A percentile compares a stretch with the other conserved stretches of the same genome.
Evolutionary conservation across 2,888 invertebrate genomes (phyloP).

Genomic region (Achlya flavicornis): DNA sequence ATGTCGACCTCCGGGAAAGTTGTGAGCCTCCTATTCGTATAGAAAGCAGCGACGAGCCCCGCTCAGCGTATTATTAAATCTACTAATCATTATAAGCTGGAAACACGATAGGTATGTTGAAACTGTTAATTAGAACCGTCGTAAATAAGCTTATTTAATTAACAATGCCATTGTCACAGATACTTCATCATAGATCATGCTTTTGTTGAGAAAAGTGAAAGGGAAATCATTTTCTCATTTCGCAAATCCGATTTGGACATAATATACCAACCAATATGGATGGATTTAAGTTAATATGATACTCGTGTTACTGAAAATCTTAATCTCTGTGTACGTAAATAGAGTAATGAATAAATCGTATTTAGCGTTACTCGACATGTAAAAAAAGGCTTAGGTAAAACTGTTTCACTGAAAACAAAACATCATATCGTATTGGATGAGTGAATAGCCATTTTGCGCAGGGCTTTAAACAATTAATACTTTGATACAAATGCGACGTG

Average conservation of each 20-base stretch:
- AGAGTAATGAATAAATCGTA: not conserved
- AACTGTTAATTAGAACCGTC: conserved; percentile 2
- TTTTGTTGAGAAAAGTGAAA: not conserved
- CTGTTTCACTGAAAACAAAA: conserved; percentile 5
- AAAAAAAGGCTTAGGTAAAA: not conserved
- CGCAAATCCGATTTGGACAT: not conserved
- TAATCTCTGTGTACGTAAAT: not conserved
- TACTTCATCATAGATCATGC: not conserved
- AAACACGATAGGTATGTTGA: conserved; percentile 37
- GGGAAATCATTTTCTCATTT: not conserved
- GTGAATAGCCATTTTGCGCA: not conserved
- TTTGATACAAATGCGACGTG: conserved; percentile 4
- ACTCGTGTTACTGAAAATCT: not conserved
- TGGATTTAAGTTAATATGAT: not conserved
- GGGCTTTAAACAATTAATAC: conserved; percentile 4
- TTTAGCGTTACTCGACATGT: not conserved
- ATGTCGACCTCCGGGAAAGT: conserved; percentile 60
- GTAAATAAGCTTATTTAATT: conserved; percentile 7
- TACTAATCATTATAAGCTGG: conserved; percentile 51
- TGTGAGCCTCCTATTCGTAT: conserved; percentile 35
- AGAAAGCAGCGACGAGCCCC: conserved; percentile 26
- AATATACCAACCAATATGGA: not conserved
- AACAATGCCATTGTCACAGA: not conserved
- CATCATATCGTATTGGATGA: not conserved
- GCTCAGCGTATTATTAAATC: conserved; percentile 53